Base-by-base conservation (phyloP, 2,113 vertebrate species). In the Podarcis muralis region DNA sequence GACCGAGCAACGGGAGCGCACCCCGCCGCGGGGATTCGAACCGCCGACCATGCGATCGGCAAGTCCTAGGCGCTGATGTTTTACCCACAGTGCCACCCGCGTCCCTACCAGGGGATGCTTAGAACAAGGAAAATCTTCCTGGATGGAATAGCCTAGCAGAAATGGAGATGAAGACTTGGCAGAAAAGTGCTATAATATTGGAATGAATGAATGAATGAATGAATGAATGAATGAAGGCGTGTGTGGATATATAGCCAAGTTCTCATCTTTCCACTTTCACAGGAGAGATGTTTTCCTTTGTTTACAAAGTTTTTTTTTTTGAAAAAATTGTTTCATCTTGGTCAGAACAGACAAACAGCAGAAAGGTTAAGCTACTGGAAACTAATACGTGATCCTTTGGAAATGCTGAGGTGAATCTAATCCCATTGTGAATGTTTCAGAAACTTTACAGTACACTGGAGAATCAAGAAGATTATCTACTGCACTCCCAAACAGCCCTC, bases 401-500 rank as follows among this genome's bases (percentile, higher is more conserved):
- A 91, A 69, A 91, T 85, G 82, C 30, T 57, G 86, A n/a, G 69
- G 84, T 16, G 1, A 93, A 92, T 87, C 84, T 91, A 87, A 84
- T 65, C 0, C 27, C 1, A 83, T 87, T 92, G 53, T 65, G 86
- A 94, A 92, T 88, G 48, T 78, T 83, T 90, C 93, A 83, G 90
- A 88, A 95, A 74, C 25, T 79, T 75, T 86, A 86, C 88, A 90
- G 88, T 91, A 37, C 91, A 89, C 84, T 25, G 72, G 86, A 87
- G 89, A 95, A 94, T 94, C 90, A 92, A 94, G 88, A 87, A 93
- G 94, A 95, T 85, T 92, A 80, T 6, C 87, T 93, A 85, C 86
- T 94, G 81, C 93, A 86, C 83, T 93, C 90, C 86, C 93, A 90
- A 90, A 84, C 75, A 23, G 87, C 87, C 89, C 48, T 94, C 92